phyloP scores from a whole-genome alignment of 2,888 invertebrate species.

The Xestia sexstrigata region DNA sequence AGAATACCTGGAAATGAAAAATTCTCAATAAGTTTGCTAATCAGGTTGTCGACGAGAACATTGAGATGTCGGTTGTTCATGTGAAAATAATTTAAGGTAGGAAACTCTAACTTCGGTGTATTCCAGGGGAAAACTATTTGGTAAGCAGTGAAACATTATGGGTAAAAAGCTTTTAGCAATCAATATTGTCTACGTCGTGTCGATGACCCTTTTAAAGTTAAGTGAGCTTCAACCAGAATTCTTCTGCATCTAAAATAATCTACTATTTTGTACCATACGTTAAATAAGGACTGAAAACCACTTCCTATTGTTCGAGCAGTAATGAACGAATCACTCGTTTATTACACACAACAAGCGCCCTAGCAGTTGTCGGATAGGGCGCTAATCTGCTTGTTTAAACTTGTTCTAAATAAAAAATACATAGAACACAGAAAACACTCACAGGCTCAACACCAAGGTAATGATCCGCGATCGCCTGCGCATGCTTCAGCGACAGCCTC shows the following conservation, averaged over 20 bases:
- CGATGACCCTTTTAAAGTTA: background rate
- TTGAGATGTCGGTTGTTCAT: background rate
- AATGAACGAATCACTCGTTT: background rate
- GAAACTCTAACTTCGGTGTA: background rate
- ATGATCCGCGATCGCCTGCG: constrained; percentile 91
- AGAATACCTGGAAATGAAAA: constrained; percentile 88
- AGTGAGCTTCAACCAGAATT: background rate
- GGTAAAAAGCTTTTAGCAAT: background rate
- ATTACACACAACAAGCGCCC: background rate
- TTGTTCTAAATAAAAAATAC: no score
- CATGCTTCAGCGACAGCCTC: constrained; percentile 86
- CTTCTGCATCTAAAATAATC: background rate
- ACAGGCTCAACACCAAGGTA: constrained; percentile 91
- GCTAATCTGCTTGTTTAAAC: no score
- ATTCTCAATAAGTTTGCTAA: background rate
- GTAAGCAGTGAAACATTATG: background rate
- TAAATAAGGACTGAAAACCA: background rate
- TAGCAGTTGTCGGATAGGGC: no score
- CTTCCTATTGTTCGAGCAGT: background rate
- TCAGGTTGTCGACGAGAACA: background rate
- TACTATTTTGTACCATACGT: background rate
- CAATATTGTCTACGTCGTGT: background rate
- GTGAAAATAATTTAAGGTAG: background rate
- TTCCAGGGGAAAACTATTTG: background rate
- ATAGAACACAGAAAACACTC: constrained; percentile 64